phyloP scores from a whole-genome alignment of 1,140 invertebrate genomes.

The Drosophila pandora region DNA sequence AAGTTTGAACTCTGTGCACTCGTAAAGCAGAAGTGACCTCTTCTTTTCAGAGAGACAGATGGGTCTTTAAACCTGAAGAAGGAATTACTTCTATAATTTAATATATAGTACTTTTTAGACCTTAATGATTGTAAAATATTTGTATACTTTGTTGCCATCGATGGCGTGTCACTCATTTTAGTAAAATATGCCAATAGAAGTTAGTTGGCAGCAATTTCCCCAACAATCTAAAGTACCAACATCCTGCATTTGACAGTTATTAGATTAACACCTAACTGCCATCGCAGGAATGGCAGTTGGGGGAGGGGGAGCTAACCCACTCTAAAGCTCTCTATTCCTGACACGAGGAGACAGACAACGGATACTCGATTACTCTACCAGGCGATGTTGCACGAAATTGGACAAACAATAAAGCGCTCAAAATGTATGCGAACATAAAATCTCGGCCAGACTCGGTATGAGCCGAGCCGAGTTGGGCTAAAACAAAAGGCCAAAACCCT shows the following conservation, averaged over 20 bases:
- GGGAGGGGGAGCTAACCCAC: not conserved
- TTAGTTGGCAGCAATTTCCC: conserved; percentile 48
- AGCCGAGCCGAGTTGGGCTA: conserved; percentile 21
- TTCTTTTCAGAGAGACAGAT: not conserved
- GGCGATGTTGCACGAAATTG: conserved; percentile 70
- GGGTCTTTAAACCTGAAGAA: not conserved
- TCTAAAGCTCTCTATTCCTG: conserved; percentile 15
- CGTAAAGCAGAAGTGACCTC: conserved; percentile 23
- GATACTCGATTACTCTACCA: conserved; percentile 64
- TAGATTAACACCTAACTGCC: conserved; percentile 76
- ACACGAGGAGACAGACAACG: conserved; percentile 38
- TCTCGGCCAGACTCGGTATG: conserved; percentile 55
- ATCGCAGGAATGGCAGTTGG: conserved; percentile 8
- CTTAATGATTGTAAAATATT: too few relatives aligned
- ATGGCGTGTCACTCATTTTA: not conserved
- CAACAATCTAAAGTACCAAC: conserved; percentile 49
- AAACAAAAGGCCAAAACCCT: conserved; percentile 66
- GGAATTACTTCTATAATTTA: not conserved
- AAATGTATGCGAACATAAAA: conserved; percentile 76
- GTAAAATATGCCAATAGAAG: conserved; percentile 14
- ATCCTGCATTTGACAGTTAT: conserved; percentile 78
- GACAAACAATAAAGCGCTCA: conserved; percentile 79
- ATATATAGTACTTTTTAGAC: too few relatives aligned
- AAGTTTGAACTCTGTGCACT: conserved; percentile 39
- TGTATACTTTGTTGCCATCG: too few relatives aligned